These are phyloP conservation scores for Zophobas atratus DNA, from an alignment of 1,140 invertebrate species.

Conservation along the genomic window DNA sequence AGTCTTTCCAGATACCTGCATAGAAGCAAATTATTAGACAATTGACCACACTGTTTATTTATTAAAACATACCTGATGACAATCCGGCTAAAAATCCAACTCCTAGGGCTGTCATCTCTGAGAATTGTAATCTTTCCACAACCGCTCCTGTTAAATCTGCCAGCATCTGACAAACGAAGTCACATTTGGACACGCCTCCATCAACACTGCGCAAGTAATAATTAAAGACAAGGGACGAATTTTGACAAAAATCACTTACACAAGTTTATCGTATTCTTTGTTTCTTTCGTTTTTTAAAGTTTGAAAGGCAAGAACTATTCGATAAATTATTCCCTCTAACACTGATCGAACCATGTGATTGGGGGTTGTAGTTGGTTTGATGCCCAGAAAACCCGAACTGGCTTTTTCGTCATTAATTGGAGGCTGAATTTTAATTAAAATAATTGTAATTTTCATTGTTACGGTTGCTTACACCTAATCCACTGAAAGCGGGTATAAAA, in stretches of 20 bases:
- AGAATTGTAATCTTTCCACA: slow-evolving; percentile 79
- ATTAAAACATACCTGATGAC: slow-evolving; percentile 73
- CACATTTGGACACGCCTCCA: slow-evolving; percentile 94
- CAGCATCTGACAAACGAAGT: slow-evolving; percentile 91
- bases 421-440: slow-evolving; percentile 72
- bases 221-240: slow-evolving; percentile 25
- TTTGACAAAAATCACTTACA: slow-evolving; percentile 24
- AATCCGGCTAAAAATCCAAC: slow-evolving; percentile 88
- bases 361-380: slow-evolving; percentile 84
- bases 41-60: slow-evolving; percentile 2
- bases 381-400: slow-evolving; percentile 87
- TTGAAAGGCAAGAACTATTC: slow-evolving; percentile 83
- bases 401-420: slow-evolving; percentile 90
- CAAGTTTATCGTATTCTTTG: slow-evolving; percentile 63
- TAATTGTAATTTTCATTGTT: slow-evolving; percentile 45
- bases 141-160: slow-evolving; percentile 83
- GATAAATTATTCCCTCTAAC: slow-evolving; percentile 90
- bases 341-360: slow-evolving; percentile 87
- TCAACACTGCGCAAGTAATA: slow-evolving; percentile 79
- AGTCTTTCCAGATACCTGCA: slow-evolving; percentile 80
- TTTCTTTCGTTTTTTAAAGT: slow-evolving; percentile 79
- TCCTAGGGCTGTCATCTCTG: slow-evolving; percentile 86
- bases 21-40: slow-evolving; percentile 28
- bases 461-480: slow-evolving; percentile 80
- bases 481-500: slow-evolving; percentile 94